These are phyloP conservation scores for Apotomis betuletana DNA, from an alignment of 2,888 invertebrate species.

Conservation along the genomic window DNA sequence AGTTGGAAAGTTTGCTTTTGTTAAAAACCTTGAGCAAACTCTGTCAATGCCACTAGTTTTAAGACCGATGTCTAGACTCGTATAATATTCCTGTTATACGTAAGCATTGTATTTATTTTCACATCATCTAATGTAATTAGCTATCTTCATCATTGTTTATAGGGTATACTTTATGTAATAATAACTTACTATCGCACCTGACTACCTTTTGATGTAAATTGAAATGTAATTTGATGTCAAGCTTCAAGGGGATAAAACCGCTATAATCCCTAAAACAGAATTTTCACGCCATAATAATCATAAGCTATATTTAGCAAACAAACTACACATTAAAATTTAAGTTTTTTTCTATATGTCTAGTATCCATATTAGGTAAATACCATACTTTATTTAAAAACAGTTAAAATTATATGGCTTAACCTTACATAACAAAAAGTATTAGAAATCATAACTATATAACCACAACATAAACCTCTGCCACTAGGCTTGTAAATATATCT, in stretches of 20 bases:
- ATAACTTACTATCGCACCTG: not conserved
- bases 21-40: conserved; percentile 20
- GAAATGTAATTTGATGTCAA: not conserved
- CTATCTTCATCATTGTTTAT: not conserved
- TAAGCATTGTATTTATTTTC: not conserved
- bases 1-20: conserved; percentile 18
- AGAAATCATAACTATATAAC: not conserved
- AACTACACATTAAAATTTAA: no score
- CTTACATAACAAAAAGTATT: conserved; percentile 2
- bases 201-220: not conserved
- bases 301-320: no score
- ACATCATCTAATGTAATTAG: not conserved
- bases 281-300: no score
- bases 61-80: conserved; percentile 2
- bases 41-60: conserved; percentile 21
- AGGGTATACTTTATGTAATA: not conserved
- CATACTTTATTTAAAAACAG: no score
- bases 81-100: conserved; percentile 8
- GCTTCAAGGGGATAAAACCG: no score
- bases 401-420: not conserved
- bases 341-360: no score
- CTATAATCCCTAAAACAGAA: no score
- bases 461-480: not conserved
- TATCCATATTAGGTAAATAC: no score
- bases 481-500: conserved; percentile 18